Percentiles rank a stretch among this genome's conserved stretches.
Conservation (phyloP, 1,140 invertebrate genomes). For the Dendrolimus punctatus region DNA sequence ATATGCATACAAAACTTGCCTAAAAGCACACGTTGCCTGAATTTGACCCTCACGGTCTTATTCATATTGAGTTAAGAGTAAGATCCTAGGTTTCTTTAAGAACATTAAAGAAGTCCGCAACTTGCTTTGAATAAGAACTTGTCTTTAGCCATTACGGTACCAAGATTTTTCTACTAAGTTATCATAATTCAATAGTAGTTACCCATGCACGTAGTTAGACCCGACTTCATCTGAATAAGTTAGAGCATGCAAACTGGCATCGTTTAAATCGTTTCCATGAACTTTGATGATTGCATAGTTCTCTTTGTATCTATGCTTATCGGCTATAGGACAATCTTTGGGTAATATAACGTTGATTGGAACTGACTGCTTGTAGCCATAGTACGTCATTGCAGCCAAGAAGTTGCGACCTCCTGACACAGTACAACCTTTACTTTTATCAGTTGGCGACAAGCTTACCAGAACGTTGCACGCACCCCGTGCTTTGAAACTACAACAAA, state of each 20-base stretch:
- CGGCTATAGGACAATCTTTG: slow-evolving; percentile 16
- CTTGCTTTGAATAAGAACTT: no score
- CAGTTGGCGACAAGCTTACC: slow-evolving; percentile 13
- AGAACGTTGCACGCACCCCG: slow-evolving; percentile 24
- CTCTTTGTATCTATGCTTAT: slow-evolving; percentile 17
- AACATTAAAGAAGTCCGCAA: no score
- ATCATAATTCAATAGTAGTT: slow-evolving; percentile 3
- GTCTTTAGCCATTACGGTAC: no score
- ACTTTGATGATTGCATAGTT: slow-evolving; percentile 20
- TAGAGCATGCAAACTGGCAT: slow-evolving; percentile 19
- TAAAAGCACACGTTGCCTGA: no score
- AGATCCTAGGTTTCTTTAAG: no score
- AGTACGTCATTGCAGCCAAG: slow-evolving; percentile 21
- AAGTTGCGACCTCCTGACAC: slow-evolving; percentile 23
- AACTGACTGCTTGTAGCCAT: slow-evolving; percentile 20
- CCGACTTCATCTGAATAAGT: slow-evolving; percentile 16
- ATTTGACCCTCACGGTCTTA: no score
- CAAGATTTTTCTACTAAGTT: neutral
- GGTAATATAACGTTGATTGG: slow-evolving; percentile 22
- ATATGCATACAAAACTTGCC: no score
- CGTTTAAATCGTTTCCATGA: slow-evolving; percentile 18
- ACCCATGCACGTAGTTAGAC: slow-evolving; percentile 19
- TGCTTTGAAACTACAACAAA: slow-evolving; percentile 23
- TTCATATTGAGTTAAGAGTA: no score
- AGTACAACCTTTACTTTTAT: slow-evolving; percentile 26